These are phyloP conservation scores for Diploscapter pachys DNA, from an alignment of 1,140 invertebrate genomes.

Conservation along the genomic window DNA sequence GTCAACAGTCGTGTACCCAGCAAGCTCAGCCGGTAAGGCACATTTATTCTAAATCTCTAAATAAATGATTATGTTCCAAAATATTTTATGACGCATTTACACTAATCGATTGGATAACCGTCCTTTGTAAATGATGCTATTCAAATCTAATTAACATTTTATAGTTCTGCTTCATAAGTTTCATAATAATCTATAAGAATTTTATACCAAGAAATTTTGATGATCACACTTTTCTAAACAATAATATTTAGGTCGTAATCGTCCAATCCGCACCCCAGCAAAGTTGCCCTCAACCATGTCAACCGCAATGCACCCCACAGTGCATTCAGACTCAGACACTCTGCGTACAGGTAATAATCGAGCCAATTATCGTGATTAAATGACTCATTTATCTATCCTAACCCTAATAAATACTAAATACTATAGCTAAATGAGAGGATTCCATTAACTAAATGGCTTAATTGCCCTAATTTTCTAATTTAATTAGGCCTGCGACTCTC, in stretches of 20 bases:
- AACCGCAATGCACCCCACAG: conserved; percentile 35
- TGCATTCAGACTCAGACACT: conserved; percentile 42
- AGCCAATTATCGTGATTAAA: too few species aligned
- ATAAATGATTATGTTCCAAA: neutral
- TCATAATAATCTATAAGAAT: neutral
- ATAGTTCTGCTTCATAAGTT: too few species aligned
- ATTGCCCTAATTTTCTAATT: neutral
- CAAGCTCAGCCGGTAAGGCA: conserved; percentile 31
- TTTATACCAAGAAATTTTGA: neutral
- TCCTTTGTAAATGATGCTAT: neutral
- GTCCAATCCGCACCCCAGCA: conserved; percentile 33
- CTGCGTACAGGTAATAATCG: conserved; percentile 23
- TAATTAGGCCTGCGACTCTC: conserved; percentile 5
- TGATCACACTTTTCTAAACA: too few species aligned
- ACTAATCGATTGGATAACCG: neutral
- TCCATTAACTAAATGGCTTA: too few species aligned
- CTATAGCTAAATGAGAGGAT: too few species aligned
- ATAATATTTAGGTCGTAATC: conserved; percentile 21
- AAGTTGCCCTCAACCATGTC: conserved; percentile 34
- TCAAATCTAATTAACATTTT: too few species aligned
- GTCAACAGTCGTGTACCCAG: conserved; percentile 32
- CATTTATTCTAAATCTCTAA: conserved; percentile 20
- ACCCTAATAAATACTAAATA: too few species aligned
- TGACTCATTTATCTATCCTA: too few species aligned
- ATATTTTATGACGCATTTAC: neutral